Percentiles rank a stretch among this genome's conserved stretches.
phyloP scores from a whole-genome alignment of 2,797 vertebrate species.

The Choloepus didactylus region DNA sequence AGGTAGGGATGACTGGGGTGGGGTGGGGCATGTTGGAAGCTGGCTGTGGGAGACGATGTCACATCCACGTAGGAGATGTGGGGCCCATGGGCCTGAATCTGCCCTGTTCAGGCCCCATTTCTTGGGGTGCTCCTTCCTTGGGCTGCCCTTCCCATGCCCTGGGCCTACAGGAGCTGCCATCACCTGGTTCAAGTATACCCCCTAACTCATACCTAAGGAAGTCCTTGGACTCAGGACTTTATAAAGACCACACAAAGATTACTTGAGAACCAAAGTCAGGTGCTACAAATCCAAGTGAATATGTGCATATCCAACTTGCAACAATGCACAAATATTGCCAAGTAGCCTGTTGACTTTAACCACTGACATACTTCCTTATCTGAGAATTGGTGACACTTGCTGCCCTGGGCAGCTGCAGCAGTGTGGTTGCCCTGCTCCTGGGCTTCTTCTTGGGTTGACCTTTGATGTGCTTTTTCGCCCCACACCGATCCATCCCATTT shows the following conservation, averaged over 20 bases:
- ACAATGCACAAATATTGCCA: neutral
- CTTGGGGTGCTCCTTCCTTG: neutral
- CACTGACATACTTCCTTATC: neutral
- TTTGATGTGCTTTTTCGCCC: neutral
- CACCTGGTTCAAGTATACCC: neutral
- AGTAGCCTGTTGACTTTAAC: too few species aligned
- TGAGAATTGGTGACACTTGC: neutral
- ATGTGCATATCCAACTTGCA: neutral
- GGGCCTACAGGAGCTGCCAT: neutral
- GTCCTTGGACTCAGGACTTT: neutral
- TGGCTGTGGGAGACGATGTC: neutral
- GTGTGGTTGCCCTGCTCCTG: neutral
- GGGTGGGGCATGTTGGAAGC: neutral
- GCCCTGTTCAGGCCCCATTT: neutral
- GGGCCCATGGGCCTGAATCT: fast-evolving
- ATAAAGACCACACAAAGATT: neutral
- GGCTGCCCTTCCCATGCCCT: neutral
- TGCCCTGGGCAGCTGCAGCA: neutral
- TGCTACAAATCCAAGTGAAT: neutral
- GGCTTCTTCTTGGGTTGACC: neutral
- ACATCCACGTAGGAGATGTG: neutral
- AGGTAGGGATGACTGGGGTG: neutral
- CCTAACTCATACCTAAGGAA: neutral
- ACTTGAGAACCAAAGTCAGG: neutral
- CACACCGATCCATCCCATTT: neutral